Conservation (phyloP, 1,140 invertebrate species). For the Drosophila hydei region DNA sequence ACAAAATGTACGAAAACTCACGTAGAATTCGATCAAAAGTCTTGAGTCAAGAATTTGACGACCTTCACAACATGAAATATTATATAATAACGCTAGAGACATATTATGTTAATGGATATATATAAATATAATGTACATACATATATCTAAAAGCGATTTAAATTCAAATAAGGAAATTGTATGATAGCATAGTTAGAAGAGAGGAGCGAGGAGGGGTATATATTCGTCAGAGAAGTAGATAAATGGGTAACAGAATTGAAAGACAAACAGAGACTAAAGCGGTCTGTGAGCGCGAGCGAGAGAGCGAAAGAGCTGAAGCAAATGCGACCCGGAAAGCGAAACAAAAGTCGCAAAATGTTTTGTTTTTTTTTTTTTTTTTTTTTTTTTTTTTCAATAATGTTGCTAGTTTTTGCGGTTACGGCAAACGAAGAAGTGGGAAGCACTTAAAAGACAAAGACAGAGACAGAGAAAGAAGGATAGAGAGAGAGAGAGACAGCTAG, state of each 20-base stretch:
- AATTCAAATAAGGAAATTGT: background rate
- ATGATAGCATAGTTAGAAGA: background rate
- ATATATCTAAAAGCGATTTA: background rate
- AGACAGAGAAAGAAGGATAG: background rate
- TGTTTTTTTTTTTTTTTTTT: background rate
- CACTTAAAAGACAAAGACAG: slow-evolving; percentile 51
- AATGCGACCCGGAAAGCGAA: slow-evolving; percentile 44
- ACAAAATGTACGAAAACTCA: slow-evolving; percentile 7
- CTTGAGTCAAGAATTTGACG: slow-evolving; percentile 9
- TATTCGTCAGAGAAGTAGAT: slow-evolving; percentile 14
- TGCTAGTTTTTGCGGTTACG: slow-evolving; percentile 55
- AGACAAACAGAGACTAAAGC: slow-evolving; percentile 2
- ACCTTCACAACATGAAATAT: slow-evolving; percentile 23
- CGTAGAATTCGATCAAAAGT: slow-evolving; percentile 25
- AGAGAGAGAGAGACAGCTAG: background rate
- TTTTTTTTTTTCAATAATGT: slow-evolving; percentile 9
- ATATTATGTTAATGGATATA: background rate
- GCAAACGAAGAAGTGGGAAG: slow-evolving; percentile 29
- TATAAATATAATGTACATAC: background rate
- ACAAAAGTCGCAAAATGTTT: slow-evolving; percentile 35
- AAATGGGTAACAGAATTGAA: slow-evolving; percentile 3
- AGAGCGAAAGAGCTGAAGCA: background rate
- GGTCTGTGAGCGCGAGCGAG: background rate
- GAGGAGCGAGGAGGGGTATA: background rate
- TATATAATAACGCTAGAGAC: background rate